phyloP scores from a whole-genome alignment of 2,888 invertebrate species.

The Lasius platythorax region DNA sequence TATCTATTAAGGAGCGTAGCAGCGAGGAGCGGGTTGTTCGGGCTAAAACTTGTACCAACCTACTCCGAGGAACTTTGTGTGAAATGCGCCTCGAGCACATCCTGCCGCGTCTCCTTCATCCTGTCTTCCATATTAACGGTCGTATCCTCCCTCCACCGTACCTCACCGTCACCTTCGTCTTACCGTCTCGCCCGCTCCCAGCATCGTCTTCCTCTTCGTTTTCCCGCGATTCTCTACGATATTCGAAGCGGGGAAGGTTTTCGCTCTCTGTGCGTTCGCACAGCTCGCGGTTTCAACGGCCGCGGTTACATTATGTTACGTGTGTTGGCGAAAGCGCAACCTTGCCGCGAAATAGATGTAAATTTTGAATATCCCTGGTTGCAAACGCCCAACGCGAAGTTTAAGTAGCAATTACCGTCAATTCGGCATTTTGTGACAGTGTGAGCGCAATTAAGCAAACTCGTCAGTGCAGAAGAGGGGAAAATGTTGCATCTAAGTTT shows the following conservation, averaged over 20 bases:
- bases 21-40: constrained; percentile 63
- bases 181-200: constrained; percentile 25
- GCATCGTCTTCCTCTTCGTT: constrained; percentile 9
- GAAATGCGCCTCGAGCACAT: constrained; percentile 81
- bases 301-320: constrained; percentile 4
- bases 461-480: no score
- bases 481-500: constrained; percentile 13
- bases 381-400: neutral
- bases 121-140: constrained; percentile 81
- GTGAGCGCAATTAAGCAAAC: constrained; percentile 4
- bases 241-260: constrained; percentile 34
- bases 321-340: neutral
- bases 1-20: constrained; percentile 79
- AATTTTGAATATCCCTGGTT: constrained; percentile 43
- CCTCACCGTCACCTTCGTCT: constrained; percentile 61
- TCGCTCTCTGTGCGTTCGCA: constrained; percentile 11
- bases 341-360: constrained; percentile 18
- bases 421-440: constrained; percentile 33
- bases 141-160: constrained; percentile 70
- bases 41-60: constrained; percentile 80
- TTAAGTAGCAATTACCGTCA: constrained; percentile 56
- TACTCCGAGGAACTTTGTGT: constrained; percentile 80
- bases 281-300: constrained; percentile 46
- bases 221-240: constrained; percentile 11
- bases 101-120: constrained; percentile 77